phyloP scores from a whole-genome alignment of 2,113 vertebrate genomes.

The Hippocampus barbouri region DNA sequence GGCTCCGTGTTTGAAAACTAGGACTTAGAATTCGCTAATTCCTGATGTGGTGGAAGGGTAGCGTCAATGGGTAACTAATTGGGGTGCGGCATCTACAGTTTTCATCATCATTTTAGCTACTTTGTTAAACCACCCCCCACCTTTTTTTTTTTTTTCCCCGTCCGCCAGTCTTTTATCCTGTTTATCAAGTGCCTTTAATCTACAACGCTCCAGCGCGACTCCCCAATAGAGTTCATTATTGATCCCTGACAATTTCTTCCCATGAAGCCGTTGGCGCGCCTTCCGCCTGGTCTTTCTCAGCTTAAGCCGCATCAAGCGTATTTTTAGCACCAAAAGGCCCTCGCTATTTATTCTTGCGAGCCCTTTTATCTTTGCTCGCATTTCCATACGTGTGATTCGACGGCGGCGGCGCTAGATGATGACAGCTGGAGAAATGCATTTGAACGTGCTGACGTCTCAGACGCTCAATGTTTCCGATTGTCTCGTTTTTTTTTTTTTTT shows the following conservation, averaged over 20 bases:
- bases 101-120: constrained; percentile 39
- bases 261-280: constrained; percentile 37
- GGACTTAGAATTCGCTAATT: not conserved
- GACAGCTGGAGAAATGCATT: not conserved
- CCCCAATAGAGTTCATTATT: constrained; percentile 54
- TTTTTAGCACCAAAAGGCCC: constrained; percentile 13
- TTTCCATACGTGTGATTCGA: constrained; percentile 28
- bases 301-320: constrained; percentile 7
- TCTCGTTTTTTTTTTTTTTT: constrained; percentile 22
- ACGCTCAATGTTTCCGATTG: constrained; percentile 9
- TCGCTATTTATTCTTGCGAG: constrained; percentile 2
- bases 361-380: constrained; percentile 22
- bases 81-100: constrained; percentile 15
- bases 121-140: constrained; percentile 18
- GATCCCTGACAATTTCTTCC: constrained; percentile 57
- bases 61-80: not conserved
- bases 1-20: not conserved
- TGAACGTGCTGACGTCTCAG: constrained; percentile 5
- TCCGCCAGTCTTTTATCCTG: constrained; percentile 28
- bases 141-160: constrained; percentile 1
- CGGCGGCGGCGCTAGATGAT: not conserved
- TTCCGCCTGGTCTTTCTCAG: constrained; percentile 5
- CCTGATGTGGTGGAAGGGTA: not conserved
- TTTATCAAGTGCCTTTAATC: constrained; percentile 55
- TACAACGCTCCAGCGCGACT: constrained; percentile 44